Evolutionary conservation across 2,113 vertebrate genomes (phyloP).

Genomic region (Cariama cristata): DNA sequence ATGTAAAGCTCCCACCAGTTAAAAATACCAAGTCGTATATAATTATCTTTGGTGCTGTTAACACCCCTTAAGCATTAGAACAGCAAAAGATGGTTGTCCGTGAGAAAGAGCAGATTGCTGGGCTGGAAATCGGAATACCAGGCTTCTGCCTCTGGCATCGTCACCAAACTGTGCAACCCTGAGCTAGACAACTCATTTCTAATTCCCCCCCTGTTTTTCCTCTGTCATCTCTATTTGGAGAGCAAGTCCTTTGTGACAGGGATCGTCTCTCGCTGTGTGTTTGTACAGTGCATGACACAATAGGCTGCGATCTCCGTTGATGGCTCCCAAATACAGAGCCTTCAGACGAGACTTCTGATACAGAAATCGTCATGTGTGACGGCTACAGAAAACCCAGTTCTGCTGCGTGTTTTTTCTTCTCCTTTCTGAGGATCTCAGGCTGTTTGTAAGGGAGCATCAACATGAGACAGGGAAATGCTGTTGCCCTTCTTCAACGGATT

Average conservation of each 20-base stretch:
- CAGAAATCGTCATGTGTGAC: neutral
- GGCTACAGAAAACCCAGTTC: neutral
- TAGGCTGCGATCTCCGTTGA: accelerated
- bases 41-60: neutral
- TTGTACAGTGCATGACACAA: neutral
- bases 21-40: neutral
- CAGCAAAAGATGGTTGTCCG: neutral
- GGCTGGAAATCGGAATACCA: neutral
- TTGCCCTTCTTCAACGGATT: neutral
- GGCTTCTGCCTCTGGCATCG: neutral
- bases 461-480: neutral
- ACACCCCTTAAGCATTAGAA: neutral
- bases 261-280: neutral
- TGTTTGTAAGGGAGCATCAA: neutral
- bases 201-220: neutral
- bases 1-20: neutral
- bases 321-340: neutral
- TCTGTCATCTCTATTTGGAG: neutral
- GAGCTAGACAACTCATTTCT: neutral
- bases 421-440: neutral
- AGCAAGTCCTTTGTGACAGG: neutral
- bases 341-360: neutral
- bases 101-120: neutral
- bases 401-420: neutral
- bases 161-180: neutral